Evolutionary conservation across 2,888 invertebrate species (phyloP), one percentile per base, ranked within the genome.

Genomic region (Acholoe squamosa): DNA sequence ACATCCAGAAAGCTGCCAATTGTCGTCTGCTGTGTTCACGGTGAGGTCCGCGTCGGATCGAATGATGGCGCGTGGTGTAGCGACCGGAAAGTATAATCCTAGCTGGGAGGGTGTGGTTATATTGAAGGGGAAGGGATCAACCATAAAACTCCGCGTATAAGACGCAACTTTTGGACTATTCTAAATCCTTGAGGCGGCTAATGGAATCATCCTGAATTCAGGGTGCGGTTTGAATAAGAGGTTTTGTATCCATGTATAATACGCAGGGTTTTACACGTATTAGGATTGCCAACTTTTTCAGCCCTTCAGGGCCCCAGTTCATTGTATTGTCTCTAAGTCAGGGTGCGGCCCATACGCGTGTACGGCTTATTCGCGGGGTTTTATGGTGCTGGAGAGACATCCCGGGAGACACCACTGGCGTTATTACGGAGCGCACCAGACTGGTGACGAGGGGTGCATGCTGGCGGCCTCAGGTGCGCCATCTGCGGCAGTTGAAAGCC

Each of bases 1-100:
- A 28, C 25, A 14, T 12, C 43, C 14, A 80, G 43, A 25, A 80
- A 33, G 80, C 34, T 33, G 22, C 22, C 43, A 19, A 80, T 34
- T 80, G 80, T 80, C 80, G 80, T 80, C 80, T 80, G 80, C 71
- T 71, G 28, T n/a, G 14, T n/a, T 61, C 43, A 28, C 76, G 31
- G 80, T 43, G 22, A 7, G 34, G 80, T 80, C 5, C 34, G 43
- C 43, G 80, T 80, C 80, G 43, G 80, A 80, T 80, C 34, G 43
- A 80, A 80, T 80, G 22, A 80, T 34, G 80, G 43, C 34, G 80
- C 33, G 80, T 34, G 43, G 34, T 80, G 80, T 43, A 22, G 12
- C 80, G 71, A 71, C 71, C 71, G 28, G 71, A n/a, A 43, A 43
- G 71, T 25, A 14, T 71, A 71, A 71, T 71, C 71, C 71, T 16